Evolutionary conservation across 2,113 vertebrate species (phyloP).

Genomic region (Zosterops lateralis): DNA sequence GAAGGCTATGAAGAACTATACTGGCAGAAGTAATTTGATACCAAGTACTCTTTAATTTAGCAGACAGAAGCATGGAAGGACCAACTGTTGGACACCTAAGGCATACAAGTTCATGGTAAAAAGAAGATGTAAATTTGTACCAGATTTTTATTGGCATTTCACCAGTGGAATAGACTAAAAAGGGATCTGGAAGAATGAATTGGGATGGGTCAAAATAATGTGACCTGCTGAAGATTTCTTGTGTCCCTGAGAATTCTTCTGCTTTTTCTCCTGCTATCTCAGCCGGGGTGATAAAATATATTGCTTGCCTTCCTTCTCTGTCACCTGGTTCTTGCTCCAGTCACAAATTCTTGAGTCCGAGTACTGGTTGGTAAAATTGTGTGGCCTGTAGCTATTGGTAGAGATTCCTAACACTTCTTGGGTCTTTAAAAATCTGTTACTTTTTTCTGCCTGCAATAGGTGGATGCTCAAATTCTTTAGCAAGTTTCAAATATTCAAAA

Average conservation of each 20-base stretch:
- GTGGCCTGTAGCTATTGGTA: neutral
- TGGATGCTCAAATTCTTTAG: neutral
- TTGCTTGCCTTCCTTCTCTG: neutral
- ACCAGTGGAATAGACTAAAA: neutral
- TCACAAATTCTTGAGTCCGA: neutral
- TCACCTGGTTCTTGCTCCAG: neutral
- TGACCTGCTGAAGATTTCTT: neutral
- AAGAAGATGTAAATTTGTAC: neutral
- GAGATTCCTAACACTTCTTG: neutral
- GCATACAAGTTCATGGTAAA: neutral
- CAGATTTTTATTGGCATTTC: neutral
- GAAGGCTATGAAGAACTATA: neutral
- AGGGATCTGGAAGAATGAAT: neutral
- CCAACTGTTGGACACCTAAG: neutral
- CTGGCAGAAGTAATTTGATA: neutral
- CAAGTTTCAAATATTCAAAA: neutral
- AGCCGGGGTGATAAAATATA: neutral
- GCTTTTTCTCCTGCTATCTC: neutral
- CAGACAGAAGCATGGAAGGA: neutral
- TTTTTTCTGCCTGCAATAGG: neutral
- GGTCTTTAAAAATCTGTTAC: neutral
- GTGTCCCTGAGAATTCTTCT: neutral
- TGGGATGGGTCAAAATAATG: neutral
- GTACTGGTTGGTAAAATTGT: neutral
- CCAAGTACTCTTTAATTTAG: neutral